Conservation (phyloP, 2,113 vertebrate genomes). For the Petaurus breviceps region DNA sequence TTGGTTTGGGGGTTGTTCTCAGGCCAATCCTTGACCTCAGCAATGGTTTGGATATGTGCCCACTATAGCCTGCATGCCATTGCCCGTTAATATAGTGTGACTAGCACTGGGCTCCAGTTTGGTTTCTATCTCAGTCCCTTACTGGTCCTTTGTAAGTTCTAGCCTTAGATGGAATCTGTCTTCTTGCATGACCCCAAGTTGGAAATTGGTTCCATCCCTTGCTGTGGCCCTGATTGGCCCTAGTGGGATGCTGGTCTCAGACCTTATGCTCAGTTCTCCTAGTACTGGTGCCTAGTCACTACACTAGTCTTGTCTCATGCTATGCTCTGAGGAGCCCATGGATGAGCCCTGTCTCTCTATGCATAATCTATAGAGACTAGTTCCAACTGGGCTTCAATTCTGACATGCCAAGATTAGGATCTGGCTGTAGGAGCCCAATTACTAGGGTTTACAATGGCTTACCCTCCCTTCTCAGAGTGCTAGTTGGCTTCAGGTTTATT, state of each 20-base stretch:
- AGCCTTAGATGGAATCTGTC: background rate
- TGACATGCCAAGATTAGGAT: background rate
- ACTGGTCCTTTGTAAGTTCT: background rate
- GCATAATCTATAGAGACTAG: background rate
- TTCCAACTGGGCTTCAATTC: background rate
- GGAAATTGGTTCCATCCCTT: background rate
- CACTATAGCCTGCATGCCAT: background rate
- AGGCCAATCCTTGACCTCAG: background rate
- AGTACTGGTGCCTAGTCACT: background rate
- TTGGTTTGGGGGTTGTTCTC: background rate
- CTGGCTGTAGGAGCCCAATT: background rate
- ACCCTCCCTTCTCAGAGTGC: background rate
- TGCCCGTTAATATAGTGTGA: background rate
- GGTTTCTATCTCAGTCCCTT: background rate
- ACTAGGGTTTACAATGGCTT: background rate
- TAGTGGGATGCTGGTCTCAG: background rate
- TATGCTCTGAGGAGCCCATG: background rate
- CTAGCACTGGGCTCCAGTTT: background rate
- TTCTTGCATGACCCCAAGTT: background rate
- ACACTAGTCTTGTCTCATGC: background rate
- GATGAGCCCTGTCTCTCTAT: background rate
- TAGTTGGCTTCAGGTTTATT: background rate
- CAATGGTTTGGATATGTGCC: background rate
- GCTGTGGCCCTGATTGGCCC: background rate
- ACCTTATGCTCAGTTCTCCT: background rate